phyloP scores from a whole-genome alignment of 2,797 vertebrate genomes.

The Lophius americanus region DNA sequence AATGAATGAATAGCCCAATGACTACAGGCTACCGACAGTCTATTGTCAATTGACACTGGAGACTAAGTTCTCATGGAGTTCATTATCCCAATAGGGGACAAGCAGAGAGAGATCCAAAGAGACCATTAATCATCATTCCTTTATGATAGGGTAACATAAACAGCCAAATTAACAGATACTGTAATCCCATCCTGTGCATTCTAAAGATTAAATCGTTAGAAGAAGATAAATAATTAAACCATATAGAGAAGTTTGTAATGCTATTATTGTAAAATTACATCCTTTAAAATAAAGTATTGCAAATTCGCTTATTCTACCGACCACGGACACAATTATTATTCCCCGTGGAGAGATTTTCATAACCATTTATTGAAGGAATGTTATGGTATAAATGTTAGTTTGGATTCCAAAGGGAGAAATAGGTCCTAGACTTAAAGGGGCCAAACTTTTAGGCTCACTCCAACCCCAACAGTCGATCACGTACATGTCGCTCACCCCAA shows the following conservation, averaged over 20 bases:
- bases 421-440: constrained; percentile 29
- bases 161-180: constrained; percentile 58
- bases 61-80: constrained; percentile 81
- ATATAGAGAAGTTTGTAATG: constrained; percentile 15
- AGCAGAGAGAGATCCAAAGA: constrained; percentile 74
- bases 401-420: constrained; percentile 18
- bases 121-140: constrained; percentile 79
- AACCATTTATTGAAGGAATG: constrained; percentile 3
- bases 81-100: constrained; percentile 76
- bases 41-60: constrained; percentile 78
- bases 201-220: constrained; percentile 4
- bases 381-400: constrained; percentile 28
- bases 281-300: constrained; percentile 9
- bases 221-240: constrained; percentile 1
- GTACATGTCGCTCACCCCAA: constrained; percentile 21
- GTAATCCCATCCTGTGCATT: constrained; percentile 50
- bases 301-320: constrained; percentile 14
- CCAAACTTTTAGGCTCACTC: constrained; percentile 53
- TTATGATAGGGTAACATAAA: constrained; percentile 55
- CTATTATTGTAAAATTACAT: constrained; percentile 15
- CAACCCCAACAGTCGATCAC: constrained; percentile 22
- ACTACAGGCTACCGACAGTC: constrained; percentile 76
- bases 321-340: constrained; percentile 18
- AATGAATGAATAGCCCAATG: constrained; percentile 75
- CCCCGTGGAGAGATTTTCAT: constrained; percentile 1